Evolutionary conservation across 2,797 vertebrate genomes (phyloP).

Genomic region (Sibirionetta formosa): DNA sequence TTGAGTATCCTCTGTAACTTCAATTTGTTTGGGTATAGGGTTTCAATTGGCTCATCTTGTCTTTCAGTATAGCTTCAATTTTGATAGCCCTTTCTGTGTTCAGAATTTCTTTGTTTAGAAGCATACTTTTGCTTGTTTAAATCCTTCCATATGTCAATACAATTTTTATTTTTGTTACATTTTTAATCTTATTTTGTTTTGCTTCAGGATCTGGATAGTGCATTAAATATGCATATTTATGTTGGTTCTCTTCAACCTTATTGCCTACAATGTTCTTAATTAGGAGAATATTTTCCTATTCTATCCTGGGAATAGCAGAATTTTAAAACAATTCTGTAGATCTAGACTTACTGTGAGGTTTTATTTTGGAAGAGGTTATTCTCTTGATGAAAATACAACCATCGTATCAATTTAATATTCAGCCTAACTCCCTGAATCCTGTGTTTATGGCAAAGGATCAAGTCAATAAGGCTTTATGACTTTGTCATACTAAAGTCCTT

Average conservation of each 20-base stretch:
- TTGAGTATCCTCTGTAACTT: background rate
- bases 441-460: conserved; percentile 73
- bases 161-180: conserved; percentile 12
- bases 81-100: background rate
- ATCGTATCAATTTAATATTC: conserved; percentile 49
- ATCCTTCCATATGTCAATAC: background rate
- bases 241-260: background rate
- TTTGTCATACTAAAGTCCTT: conserved; percentile 61
- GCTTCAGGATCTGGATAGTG: background rate
- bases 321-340: conserved; percentile 36
- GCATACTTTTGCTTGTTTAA: background rate
- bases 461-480: conserved; percentile 69
- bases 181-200: conserved; percentile 19
- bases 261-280: background rate
- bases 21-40: background rate
- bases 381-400: conserved; percentile 54
- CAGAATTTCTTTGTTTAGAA: conserved; percentile 21
- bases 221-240: background rate
- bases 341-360: conserved; percentile 9
- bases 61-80: background rate
- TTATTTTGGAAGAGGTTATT: conserved; percentile 41
- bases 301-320: background rate
- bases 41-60: conserved; percentile 1
- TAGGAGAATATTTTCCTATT: conserved; percentile 37
- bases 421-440: conserved; percentile 49